phyloP scores from a whole-genome alignment of 2,797 vertebrate genomes.

The Naso thynnoides region DNA sequence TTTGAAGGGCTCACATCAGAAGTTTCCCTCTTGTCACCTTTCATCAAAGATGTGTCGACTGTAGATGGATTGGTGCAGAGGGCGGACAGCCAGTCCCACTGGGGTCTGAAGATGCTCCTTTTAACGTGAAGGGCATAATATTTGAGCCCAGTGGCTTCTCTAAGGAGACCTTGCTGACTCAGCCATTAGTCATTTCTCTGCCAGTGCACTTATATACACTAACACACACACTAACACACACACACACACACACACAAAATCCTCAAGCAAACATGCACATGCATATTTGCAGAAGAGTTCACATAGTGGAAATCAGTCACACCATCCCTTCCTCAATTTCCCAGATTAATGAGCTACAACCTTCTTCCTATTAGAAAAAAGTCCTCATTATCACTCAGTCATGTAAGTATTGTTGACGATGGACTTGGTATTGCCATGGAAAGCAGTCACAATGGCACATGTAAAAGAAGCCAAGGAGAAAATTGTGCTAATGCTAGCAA shows the following conservation, averaged over 20 bases:
- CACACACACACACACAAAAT: conserved; percentile 11
- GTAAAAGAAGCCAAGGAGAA: neutral
- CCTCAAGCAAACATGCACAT: conserved; percentile 5
- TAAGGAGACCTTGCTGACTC: conserved; percentile 55
- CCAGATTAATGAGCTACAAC: conserved; percentile 23
- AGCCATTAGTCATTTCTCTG: conserved; percentile 64
- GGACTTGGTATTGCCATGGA: conserved; percentile 14
- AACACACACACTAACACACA: conserved; percentile 21
- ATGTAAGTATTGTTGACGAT: conserved; percentile 27
- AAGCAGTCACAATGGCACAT: conserved; percentile 8
- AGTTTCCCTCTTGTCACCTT: conserved; percentile 6
- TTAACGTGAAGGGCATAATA: conserved; percentile 47
- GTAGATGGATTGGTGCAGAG: conserved; percentile 17
- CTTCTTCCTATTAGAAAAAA: conserved; percentile 24
- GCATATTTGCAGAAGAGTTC: conserved; percentile 24
- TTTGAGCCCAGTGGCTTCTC: conserved; percentile 37
- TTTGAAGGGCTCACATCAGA: neutral
- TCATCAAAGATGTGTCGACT: conserved; percentile 14
- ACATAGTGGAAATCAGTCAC: conserved; percentile 7
- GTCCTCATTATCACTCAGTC: conserved; percentile 18
- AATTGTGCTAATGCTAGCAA: neutral
- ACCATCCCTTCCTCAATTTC: conserved; percentile 14
- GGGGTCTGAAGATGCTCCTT: conserved; percentile 41
- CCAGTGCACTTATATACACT: conserved; percentile 26
- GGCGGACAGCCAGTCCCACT: conserved; percentile 40